phyloP scores from a whole-genome alignment of 2,113 vertebrate species.

The Symphodus melops region DNA sequence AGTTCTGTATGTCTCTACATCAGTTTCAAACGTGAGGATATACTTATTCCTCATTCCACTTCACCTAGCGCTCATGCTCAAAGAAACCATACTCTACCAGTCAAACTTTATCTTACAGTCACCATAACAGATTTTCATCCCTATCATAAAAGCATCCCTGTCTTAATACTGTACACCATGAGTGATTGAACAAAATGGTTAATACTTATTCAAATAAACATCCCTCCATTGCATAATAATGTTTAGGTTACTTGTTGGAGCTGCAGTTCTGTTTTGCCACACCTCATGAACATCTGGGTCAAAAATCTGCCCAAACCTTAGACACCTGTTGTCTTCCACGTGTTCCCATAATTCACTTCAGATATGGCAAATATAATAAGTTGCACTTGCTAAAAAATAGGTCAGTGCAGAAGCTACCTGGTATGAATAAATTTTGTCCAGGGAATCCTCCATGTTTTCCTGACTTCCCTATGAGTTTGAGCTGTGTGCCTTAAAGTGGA shows the following conservation, averaged over 20 bases:
- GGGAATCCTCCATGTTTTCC: slow-evolving; percentile 26
- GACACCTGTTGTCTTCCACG: slow-evolving; percentile 26
- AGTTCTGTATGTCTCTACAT: neutral
- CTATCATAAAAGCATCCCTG: neutral
- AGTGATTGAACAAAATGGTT: neutral
- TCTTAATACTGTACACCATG: neutral
- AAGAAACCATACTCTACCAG: neutral
- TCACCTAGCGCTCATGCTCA: neutral
- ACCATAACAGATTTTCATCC: neutral
- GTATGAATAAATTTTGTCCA: slow-evolving; percentile 40
- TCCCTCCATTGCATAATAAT: neutral
- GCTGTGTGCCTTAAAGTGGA: slow-evolving; percentile 29
- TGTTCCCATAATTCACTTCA: slow-evolving; percentile 36
- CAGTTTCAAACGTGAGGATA: neutral
- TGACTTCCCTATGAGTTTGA: slow-evolving; percentile 29
- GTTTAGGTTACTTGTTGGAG: neutral
- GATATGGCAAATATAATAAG: slow-evolving; percentile 29
- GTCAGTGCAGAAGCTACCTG: slow-evolving; percentile 28
- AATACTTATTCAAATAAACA: neutral
- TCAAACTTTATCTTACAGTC: neutral
- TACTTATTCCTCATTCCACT: neutral
- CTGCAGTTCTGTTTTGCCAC: slow-evolving; percentile 12
- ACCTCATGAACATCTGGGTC: slow-evolving; percentile 18
- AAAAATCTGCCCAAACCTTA: slow-evolving; percentile 11
- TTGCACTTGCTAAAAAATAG: slow-evolving; percentile 48